phyloP scores from a whole-genome alignment of 2,888 invertebrate genomes.

The Scaptomyza caliginosa region DNA sequence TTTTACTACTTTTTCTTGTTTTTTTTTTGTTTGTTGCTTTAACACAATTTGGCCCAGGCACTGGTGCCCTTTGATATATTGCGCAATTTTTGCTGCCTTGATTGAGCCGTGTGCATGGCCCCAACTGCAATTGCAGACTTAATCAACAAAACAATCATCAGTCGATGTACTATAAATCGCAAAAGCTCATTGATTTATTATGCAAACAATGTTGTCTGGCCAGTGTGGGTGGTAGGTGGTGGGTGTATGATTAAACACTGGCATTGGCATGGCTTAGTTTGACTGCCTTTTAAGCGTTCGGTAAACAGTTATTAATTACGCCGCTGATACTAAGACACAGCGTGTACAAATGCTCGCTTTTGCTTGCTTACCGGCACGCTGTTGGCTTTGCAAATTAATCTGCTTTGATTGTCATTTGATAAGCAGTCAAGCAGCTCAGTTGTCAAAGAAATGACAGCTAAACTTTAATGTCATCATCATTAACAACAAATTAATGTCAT shows the following conservation, averaged over 20 bases:
- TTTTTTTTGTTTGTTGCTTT: slow-evolving; percentile 12
- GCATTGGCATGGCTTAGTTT: slow-evolving; percentile 39
- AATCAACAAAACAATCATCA: slow-evolving; percentile 69
- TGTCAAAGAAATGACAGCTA: slow-evolving; percentile 58
- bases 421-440: slow-evolving; percentile 30
- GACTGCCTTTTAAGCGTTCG: slow-evolving; percentile 61
- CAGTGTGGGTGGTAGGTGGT: not conserved
- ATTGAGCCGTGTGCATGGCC: slow-evolving; percentile 32
- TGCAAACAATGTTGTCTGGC: slow-evolving; percentile 55
- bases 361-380: slow-evolving; percentile 42
- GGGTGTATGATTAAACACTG: not conserved
- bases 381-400: slow-evolving; percentile 64
- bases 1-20: slow-evolving; percentile 7
- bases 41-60: slow-evolving; percentile 37
- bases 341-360: slow-evolving; percentile 53
- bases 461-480: slow-evolving; percentile 39
- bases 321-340: slow-evolving; percentile 42
- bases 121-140: slow-evolving; percentile 55
- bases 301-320: slow-evolving; percentile 76
- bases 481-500: slow-evolving; percentile 31
- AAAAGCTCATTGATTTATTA: slow-evolving; percentile 67
- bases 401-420: slow-evolving; percentile 72
- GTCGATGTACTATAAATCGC: slow-evolving; percentile 30
- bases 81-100: slow-evolving; percentile 48
- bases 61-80: slow-evolving; percentile 44